Percentiles rank a stretch among this genome's conserved stretches.
Evolutionary conservation across 2,113 vertebrate genomes (phyloP).

Genomic region (Sigmodon hispidus): DNA sequence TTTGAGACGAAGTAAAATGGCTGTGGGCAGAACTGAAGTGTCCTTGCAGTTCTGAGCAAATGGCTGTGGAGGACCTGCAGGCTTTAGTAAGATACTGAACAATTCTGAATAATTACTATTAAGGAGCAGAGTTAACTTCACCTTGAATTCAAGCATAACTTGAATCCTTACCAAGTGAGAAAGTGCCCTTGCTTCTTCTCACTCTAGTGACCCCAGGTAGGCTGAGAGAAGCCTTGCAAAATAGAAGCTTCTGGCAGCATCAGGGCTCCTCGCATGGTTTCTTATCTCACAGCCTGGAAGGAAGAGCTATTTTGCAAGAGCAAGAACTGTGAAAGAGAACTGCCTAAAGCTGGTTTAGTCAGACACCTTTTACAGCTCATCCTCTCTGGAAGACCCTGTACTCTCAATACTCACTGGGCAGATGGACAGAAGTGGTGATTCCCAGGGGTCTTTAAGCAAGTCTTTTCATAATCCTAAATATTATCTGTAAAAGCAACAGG

Average conservation of each 20-base stretch:
- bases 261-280: neutral
- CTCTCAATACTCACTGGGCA: neutral
- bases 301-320: neutral
- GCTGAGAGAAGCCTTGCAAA: slow-evolving; percentile 1
- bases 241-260: neutral
- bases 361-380: neutral
- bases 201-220: neutral
- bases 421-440: neutral
- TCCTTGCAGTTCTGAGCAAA: neutral
- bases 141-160: neutral
- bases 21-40: neutral
- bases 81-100: neutral
- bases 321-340: neutral
- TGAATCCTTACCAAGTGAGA: neutral
- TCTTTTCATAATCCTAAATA: neutral
- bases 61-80: neutral
- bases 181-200: neutral
- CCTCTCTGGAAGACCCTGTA: neutral
- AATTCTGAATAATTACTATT: neutral
- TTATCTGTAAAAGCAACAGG: neutral
- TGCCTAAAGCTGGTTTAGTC: neutral
- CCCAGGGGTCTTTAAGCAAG: neutral
- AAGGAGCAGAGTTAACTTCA: neutral
- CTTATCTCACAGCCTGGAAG: neutral
- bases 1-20: neutral